Base-by-base conservation (phyloP, 2,797 vertebrate genomes). In the Hozukius guyotensis region DNA sequence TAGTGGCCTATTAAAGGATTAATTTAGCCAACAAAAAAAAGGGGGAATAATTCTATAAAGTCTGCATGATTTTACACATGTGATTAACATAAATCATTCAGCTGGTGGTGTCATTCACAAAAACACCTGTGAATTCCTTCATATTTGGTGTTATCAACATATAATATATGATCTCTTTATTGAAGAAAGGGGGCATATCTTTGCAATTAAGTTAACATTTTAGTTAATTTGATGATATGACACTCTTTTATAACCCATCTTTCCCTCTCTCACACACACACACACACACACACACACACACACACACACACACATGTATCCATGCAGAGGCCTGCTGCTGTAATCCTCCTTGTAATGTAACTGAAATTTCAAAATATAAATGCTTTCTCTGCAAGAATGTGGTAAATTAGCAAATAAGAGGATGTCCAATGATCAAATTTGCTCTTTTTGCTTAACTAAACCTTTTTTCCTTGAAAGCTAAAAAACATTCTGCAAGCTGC, bases 41-140 rank as follows among this genome's bases (percentile, higher is more conserved):
- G 12, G 22, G 13, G 1, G 25, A 61, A 27, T 8, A 1, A 46
- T 42, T 71, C 2, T 27, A 6, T 20, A 12, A 63, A 52, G 29
- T 75, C 67, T 56, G 27, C 2, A 53, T 68, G 20, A 16, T 46
- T 11, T 20, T 38, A 77, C 73, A 18, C 2, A 24, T 29, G 18
- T 12, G 13, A 52, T 56, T 24, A 31, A 49, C 11, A 6, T 29
- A 8, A 53, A 38, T 49, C 6, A 12, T 67, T 57, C 20, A 24
- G 18, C 5, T 46, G 42, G 14, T 46, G 14, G 7, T 16, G 42
- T 16, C 14, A 46, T 57, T 68, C 5, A 29, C 4, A 38, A 60
- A 74, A 82, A 76, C 61, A 72, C 38, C 4, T 80, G 66, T 65
- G 27, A 72, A 56, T 42, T 53, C 55, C 16, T 31, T 52, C 20